Base-by-base conservation (phyloP, 2,797 vertebrate species). In the Fistularia commersonii region DNA sequence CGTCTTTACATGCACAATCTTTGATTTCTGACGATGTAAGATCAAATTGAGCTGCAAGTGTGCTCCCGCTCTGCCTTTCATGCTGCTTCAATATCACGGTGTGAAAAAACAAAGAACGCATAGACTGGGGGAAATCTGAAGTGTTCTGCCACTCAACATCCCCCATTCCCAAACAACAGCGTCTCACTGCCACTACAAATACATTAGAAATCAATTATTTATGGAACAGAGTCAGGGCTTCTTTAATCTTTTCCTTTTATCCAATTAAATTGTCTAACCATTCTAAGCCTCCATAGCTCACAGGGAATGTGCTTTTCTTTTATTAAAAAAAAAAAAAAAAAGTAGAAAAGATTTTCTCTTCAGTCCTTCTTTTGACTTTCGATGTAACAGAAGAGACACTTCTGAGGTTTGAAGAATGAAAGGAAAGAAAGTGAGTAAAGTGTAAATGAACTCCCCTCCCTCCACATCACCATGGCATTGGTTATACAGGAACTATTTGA, bases 231-330 rank as follows among this genome's bases (percentile, higher is more conserved):
- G 87, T 90, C 85, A 80, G 82, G 84, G 83, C 79, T 69, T 84
- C 88, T 92, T 91, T 91, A 90, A 91, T 91, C 89, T 90, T 89
- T 84, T 81, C 81, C 87, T 91, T 92, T 92, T 90, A 90, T 90
- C 88, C 89, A 91, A 90, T 91, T 92, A 92, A 88, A 90, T 84
- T 86, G 89, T 88, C 86, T 83, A 88, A 90, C 87, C 82, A 87
- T 85, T 77, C 84, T 76, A 80, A 87, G 83, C 74, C 83, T 89
- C 79, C 75, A 45, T 71, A 75, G 84, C 86, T 89, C 81, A 77
- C 80, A 79, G 84, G 79, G 74, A 86, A 85, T 74, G 79, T 66
- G 67, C 78, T 80, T 68, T 61, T 79, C 79, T 23, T 23, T 23
- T 23, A 23, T 76, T 53, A 72, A 69, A 70, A 64, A 54, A 52